A percentile compares a stretch with the other conserved stretches of the same genome.
Conservation (phyloP, 2,797 vertebrate species). For the Lepus oiostolus region DNA sequence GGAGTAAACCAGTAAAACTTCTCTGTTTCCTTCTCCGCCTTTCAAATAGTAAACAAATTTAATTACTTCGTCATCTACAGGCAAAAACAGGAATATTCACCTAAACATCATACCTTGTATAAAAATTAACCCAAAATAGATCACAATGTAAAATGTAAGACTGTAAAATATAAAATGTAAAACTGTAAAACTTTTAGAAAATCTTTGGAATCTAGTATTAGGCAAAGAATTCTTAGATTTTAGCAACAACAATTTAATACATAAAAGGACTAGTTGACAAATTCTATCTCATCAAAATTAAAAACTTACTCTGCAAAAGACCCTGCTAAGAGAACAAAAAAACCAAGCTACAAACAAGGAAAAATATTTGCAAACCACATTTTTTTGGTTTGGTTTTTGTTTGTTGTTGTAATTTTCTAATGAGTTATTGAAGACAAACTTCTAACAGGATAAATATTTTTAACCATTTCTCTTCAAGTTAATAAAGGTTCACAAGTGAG, state of each 20-base stretch:
- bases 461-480: constrained; percentile 98
- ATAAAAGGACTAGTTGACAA: neutral
- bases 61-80: neutral
- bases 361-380: neutral
- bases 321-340: neutral
- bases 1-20: too few species aligned
- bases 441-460: constrained; percentile 99
- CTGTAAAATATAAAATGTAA: neutral
- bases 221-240: neutral
- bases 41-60: neutral
- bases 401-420: constrained; percentile 89
- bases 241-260: neutral
- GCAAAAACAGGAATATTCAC: neutral
- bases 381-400: constrained; percentile 41
- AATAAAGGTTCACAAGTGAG: constrained; percentile 99
- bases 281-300: neutral
- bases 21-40: too few species aligned
- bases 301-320: neutral
- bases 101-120: neutral
- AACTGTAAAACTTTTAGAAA: neutral
- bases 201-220: neutral
- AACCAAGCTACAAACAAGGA: constrained; percentile 2
- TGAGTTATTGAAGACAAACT: constrained; percentile 99
- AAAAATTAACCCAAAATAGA: constrained; percentile 42
- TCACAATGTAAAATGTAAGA: neutral